Evolutionary conservation across 2,888 invertebrate genomes (phyloP), one percentile per base, ranked within the genome.

Genomic region (Dasypogon diadema): DNA sequence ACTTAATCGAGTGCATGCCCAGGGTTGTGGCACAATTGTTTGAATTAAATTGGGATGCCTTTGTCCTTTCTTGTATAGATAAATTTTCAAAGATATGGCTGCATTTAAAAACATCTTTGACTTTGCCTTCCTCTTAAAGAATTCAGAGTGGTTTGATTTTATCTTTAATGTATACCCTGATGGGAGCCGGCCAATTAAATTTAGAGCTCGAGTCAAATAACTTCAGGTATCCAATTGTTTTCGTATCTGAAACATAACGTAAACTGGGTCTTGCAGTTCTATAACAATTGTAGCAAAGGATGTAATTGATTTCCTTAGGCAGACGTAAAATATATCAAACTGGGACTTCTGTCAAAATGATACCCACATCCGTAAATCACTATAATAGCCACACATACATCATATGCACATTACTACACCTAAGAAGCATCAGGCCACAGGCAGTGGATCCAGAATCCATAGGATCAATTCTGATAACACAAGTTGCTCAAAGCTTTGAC

Each of bases 381-480:
- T 16, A 60, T 60, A 60, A 37, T 37, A 18, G 21, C 16, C 2
- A 1, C 30, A 30, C 5, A 60, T 21, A 34, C 18, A 21, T 60
- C 60, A 60, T 21, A 60, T 3, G 2, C 18, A 16, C 60, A 60
- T 60, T 60, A 34, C n/a, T 37, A 37, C 60, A 60, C 37, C 18
- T 60, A 37, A 18, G 12, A 6, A 37, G 21, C 3, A 60, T 18
- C 4, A 60, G 10, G n/a, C 34, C 18, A 37, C 18, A 34, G 10
- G 8, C 34, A 60, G 10, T 1, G 60, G 60, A 42, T 60, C 12
- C 42, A 3, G 12, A 37, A 37, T n/a, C n/a, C n/a, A n/a, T n/a
- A n/a, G 60, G 60, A 60, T 42, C 60, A 37, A 12, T 60, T 18
- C 42, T 21, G 60, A 60, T 60, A 60, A 42, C 60, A 60, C 37